Percentiles rank a stretch among this genome's conserved stretches.
These are phyloP conservation scores for Drosophila repletoides DNA, from an alignment of 1,140 invertebrate species.

Conservation along the genomic window DNA sequence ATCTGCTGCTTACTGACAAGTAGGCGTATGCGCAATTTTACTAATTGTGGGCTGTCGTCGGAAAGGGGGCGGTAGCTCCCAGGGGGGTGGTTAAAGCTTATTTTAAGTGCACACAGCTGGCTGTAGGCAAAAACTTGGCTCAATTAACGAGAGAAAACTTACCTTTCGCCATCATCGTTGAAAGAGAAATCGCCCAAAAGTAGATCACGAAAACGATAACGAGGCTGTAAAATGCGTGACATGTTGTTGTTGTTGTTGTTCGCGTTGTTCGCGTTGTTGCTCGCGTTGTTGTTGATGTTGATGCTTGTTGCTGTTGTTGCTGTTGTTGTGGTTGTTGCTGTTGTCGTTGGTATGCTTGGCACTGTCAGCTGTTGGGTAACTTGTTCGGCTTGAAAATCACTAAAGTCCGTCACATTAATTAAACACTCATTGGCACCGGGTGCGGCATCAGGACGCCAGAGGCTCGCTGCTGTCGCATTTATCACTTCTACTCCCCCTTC, in stretches of 20 bases:
- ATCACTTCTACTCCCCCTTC: too few relatives aligned
- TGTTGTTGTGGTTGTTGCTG: constrained; percentile 34
- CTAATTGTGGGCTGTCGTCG: not conserved
- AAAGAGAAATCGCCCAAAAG: constrained; percentile 90
- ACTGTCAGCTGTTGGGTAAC: constrained; percentile 49
- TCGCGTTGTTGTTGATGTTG: constrained; percentile 35
- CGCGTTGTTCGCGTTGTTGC: constrained; percentile 20
- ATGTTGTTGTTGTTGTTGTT: constrained; percentile 57
- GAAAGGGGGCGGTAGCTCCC: too few relatives aligned
- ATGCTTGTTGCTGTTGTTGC: constrained; percentile 21
- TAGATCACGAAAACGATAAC: constrained; percentile 90
- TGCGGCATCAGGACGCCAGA: constrained; percentile 30
- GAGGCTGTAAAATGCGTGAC: constrained; percentile 78
- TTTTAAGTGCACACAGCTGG: constrained; percentile 40
- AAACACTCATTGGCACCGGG: constrained; percentile 63
- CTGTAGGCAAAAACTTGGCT: constrained; percentile 7
- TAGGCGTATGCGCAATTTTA: constrained; percentile 53
- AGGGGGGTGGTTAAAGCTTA: too few relatives aligned
- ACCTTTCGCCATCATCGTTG: constrained; percentile 87
- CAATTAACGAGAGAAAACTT: constrained; percentile 42
- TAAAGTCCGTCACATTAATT: constrained; percentile 80
- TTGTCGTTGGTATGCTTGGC: constrained; percentile 48
- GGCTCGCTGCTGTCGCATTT: constrained; percentile 20
- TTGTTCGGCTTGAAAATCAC: constrained; percentile 60
- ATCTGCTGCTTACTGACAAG: constrained; percentile 15